Conservation (phyloP, 2,888 invertebrate genomes). For the Drosophila pseudotakahashii region DNA sequence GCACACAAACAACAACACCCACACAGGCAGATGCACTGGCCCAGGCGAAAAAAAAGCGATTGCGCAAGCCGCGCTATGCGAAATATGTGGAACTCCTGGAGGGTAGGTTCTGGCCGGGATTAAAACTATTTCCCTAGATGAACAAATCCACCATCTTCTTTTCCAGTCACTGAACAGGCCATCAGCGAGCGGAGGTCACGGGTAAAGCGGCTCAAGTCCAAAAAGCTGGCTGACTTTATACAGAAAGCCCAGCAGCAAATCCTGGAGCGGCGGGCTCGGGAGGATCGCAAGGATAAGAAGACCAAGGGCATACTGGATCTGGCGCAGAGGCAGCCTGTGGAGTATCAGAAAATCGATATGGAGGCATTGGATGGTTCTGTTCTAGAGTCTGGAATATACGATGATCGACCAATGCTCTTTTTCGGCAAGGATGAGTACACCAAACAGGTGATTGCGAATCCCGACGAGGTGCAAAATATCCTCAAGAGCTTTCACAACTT, state of each 20-base stretch:
- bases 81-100: conserved; percentile 89
- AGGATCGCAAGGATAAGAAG: conserved; percentile 45
- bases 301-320: conserved; percentile 10
- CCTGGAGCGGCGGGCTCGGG: conserved; percentile 65
- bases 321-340: conserved; percentile 70
- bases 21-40: conserved; percentile 64
- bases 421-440: conserved; percentile 78
- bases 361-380: conserved; percentile 76
- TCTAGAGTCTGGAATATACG: conserved; percentile 76
- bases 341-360: conserved; percentile 82
- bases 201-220: conserved; percentile 88
- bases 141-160: background rate
- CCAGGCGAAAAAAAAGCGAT: conserved; percentile 62
- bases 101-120: conserved; percentile 85
- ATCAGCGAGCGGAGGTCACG: conserved; percentile 88
- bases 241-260: conserved; percentile 84
- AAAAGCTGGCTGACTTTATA: conserved; percentile 88
- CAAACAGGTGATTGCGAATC: conserved; percentile 64
- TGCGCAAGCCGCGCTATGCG: conserved; percentile 81
- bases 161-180: conserved; percentile 87
- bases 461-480: conserved; percentile 77
- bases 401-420: conserved; percentile 82
- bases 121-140: background rate
- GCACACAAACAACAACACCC: conserved; percentile 78
- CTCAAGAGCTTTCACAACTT: conserved; percentile 82